Conservation (phyloP, 2,888 invertebrate species). For the Metallyticus violacea region DNA sequence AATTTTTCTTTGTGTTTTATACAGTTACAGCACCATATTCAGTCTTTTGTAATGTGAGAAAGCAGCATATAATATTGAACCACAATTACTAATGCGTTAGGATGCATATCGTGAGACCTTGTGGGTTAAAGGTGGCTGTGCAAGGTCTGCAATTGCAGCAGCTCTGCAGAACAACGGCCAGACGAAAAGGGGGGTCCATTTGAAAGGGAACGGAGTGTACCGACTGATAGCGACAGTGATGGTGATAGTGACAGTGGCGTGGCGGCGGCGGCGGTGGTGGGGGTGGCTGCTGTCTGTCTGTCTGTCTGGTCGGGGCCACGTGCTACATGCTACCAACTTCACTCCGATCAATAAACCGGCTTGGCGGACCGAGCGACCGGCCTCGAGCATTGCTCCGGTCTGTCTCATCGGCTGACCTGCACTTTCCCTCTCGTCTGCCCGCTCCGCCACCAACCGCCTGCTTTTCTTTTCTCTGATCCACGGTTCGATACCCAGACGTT, state of each 20-base stretch:
- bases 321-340: not conserved
- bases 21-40: too few relatives aligned
- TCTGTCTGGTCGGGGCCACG: not conserved
- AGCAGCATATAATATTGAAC: too few relatives aligned
- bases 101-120: not conserved
- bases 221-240: not conserved
- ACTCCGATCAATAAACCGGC: constrained; percentile 10
- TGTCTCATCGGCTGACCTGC: not conserved
- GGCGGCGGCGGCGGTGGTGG: not conserved
- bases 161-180: not conserved
- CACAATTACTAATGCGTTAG: not conserved
- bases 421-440: constrained; percentile 7
- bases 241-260: not conserved
- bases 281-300: not conserved
- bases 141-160: too few relatives aligned
- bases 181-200: not conserved
- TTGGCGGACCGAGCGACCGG: constrained; percentile 6
- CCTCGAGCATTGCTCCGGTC: constrained; percentile 8
- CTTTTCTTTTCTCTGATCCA: not conserved
- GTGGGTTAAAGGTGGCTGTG: not conserved
- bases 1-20: too few relatives aligned
- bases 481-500: not conserved
- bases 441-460: not conserved
- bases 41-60: too few relatives aligned
- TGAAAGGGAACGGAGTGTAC: not conserved